Evolutionary conservation across 2,888 invertebrate species (phyloP).

Genomic region (Melanchra persicariae): DNA sequence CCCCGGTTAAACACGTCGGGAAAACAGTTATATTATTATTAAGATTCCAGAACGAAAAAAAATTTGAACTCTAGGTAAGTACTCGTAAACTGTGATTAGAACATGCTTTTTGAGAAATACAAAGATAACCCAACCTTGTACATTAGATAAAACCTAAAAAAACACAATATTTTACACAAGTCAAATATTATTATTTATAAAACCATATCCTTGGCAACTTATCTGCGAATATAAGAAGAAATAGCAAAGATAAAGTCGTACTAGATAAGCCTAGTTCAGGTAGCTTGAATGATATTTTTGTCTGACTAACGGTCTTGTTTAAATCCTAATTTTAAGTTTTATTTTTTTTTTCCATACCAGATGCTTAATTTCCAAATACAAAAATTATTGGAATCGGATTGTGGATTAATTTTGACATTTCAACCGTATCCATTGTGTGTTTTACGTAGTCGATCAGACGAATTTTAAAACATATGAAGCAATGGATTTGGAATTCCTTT

Average conservation of each 20-base stretch:
- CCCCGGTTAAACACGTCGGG: too few species aligned
- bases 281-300: conserved; percentile 18
- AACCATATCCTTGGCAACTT: neutral
- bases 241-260: neutral
- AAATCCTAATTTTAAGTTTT: too few species aligned
- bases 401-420: too few species aligned
- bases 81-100: neutral
- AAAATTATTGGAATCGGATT: too few species aligned
- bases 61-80: neutral
- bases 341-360: neutral
- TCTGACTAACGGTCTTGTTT: neutral
- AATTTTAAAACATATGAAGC: too few species aligned
- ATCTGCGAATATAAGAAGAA: conserved; percentile 8
- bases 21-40: neutral
- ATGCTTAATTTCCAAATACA: too few species aligned
- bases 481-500: too few species aligned
- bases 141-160: conserved; percentile 16
- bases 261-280: neutral
- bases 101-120: neutral
- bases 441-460: too few species aligned
- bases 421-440: too few species aligned
- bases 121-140: conserved; percentile 7
- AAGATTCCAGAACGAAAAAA: neutral
- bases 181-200: neutral
- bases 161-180: neutral